Percentiles rank a stretch among this genome's conserved stretches.
Evolutionary conservation across 2,797 vertebrate species (phyloP).

Genomic region (Potorous gilbertii): DNA sequence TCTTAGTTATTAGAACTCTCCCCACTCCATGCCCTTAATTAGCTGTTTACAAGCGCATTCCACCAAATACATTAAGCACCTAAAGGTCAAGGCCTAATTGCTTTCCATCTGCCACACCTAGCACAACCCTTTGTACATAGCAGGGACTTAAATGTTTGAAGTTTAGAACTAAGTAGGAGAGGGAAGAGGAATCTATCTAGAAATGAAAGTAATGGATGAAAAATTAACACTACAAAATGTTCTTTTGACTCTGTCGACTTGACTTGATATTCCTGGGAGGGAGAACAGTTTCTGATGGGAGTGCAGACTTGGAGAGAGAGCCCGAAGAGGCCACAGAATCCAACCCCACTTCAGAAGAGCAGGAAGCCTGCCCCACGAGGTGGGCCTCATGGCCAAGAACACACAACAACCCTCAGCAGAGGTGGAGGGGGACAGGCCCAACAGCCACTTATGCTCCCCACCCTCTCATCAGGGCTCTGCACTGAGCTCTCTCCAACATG

Average conservation of each 20-base stretch:
- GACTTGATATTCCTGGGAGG: neutral
- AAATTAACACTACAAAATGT: neutral
- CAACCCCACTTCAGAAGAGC: neutral
- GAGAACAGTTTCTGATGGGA: neutral
- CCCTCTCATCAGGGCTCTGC: neutral
- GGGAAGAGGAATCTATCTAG: neutral
- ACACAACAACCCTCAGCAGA: neutral
- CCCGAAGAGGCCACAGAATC: fast-evolving
- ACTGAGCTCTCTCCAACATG: neutral
- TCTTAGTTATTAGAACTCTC: neutral
- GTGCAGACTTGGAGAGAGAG: neutral
- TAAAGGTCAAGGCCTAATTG: neutral
- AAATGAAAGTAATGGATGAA: neutral
- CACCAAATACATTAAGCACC: neutral
- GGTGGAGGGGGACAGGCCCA: too few species aligned
- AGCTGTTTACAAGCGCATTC: neutral
- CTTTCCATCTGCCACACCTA: neutral
- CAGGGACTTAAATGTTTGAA: neutral
- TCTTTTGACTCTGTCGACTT: neutral
- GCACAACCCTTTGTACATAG: neutral
- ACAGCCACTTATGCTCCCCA: neutral
- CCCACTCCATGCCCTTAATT: neutral
- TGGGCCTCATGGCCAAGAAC: neutral
- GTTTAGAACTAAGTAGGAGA: neutral
- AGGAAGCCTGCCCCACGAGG: neutral